Evolutionary conservation across 1,140 invertebrate species (phyloP).

Genomic region (Cotesia vestalis): DNA sequence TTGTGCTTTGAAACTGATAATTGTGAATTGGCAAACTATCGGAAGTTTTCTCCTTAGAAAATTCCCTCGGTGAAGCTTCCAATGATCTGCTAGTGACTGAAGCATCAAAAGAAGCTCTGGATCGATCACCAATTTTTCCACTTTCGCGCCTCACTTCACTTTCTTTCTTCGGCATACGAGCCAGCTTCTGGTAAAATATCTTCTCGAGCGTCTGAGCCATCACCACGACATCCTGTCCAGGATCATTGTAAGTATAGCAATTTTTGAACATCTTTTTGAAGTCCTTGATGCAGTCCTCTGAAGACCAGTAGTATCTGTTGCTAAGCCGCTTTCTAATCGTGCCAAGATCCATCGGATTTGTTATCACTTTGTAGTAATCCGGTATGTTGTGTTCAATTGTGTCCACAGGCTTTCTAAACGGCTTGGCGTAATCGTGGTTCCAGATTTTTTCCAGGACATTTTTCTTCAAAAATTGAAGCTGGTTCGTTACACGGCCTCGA

Average conservation of each 20-base stretch:
- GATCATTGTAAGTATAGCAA: constrained; percentile 99
- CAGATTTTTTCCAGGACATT: constrained; percentile 94
- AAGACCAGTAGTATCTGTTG: constrained; percentile 95
- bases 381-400: constrained; percentile 94
- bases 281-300: constrained; percentile 96
- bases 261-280: constrained; percentile 99
- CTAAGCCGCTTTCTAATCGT: constrained; percentile 98
- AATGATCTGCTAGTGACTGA: no score
- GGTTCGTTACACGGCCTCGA: constrained; percentile 89
- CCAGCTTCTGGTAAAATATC: constrained; percentile 90
- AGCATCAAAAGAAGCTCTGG: no score
- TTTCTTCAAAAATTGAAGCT: constrained; percentile 93
- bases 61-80: no score
- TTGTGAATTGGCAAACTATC: no score
- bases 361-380: constrained; percentile 99
- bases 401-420: constrained; percentile 98
- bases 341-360: constrained; percentile 94
- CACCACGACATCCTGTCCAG: constrained; percentile 97
- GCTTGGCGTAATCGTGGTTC: constrained; percentile 99
- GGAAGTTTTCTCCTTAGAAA: no score
- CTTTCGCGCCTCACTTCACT: constrained; percentile 73
- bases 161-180: constrained; percentile 93
- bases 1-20: no score
- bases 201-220: constrained; percentile 99
- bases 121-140: no score